Percentiles rank a stretch among this genome's conserved stretches.
Conservation (phyloP, 2,888 invertebrate species). For the Eristalis tenax region DNA sequence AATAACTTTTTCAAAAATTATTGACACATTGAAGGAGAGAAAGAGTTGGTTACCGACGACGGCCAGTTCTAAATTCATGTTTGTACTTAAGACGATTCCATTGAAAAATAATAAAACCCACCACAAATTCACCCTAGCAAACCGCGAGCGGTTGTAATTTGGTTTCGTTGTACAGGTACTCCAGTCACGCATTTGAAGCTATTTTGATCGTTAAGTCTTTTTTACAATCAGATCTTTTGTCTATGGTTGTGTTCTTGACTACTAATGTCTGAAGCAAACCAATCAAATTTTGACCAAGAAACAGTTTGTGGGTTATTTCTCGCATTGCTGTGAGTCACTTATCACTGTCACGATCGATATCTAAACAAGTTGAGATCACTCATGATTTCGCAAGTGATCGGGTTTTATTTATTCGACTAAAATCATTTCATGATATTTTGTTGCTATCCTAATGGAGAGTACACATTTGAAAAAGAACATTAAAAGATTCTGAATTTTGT, state of each 20-base stretch:
- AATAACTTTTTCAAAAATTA: too few relatives aligned
- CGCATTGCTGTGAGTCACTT: not conserved
- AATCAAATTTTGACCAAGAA: not conserved
- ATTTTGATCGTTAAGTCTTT: not conserved
- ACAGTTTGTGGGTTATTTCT: not conserved
- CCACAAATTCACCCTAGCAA: not conserved
- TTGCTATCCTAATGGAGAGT: not conserved
- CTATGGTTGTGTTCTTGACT: not conserved
- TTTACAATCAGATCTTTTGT: not conserved
- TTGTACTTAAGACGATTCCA: too few relatives aligned
- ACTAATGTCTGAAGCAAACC: not conserved
- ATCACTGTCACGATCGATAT: not conserved
- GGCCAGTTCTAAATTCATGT: too few relatives aligned
- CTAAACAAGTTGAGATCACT: not conserved
- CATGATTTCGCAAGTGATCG: not conserved
- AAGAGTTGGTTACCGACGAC: too few relatives aligned
- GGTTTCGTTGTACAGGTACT: not conserved
- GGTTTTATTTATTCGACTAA: not conserved
- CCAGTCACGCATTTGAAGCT: not conserved
- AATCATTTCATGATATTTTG: not conserved
- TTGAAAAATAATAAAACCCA: not conserved
- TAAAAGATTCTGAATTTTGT: not conserved
- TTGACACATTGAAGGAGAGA: too few relatives aligned
- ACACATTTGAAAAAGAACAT: not conserved
- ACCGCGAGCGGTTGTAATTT: not conserved